Base-by-base conservation (phyloP, 2,797 vertebrate species). In the Enteromius afrohamiltoni region DNA sequence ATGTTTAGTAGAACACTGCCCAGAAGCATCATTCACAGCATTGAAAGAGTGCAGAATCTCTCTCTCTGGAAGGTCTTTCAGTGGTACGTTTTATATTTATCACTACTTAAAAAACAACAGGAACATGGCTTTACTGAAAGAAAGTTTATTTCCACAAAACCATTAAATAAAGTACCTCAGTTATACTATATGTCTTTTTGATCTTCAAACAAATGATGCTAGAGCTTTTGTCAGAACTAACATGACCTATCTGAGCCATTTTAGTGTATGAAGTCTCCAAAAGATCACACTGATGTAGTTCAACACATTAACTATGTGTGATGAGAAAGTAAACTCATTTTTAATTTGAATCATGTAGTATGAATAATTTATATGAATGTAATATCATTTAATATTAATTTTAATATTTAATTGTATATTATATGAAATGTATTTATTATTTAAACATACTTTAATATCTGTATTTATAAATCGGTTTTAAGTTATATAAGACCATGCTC, bases 61-160 rank as follows among this genome's bases (percentile, higher is more conserved):
- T 95, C 93, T 34, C 93, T 98, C 86, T 97, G 96, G 96, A 93
- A 87, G 84, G 89, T 95, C 31, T 97, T 95, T 89, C 94, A 96
- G 10, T 97, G 96, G 97, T 97, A 94, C 37, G 91, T 91, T 1
- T 49, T 60, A 14, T 71, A 3, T 13, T 45, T 45, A 13, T 40
- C n/a, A 37, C 16, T 16, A n/a, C 55, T 31, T 11, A 47, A 29
- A 34, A 29, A 47, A 31, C 55, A 42, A 42, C 51, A 55, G 55
- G n/a, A 62, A 26, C 55, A 16, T 69, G 37, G 42, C 67, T 64
- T 23, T 37, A 34, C 64, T 34, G 8, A 3, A 21, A 65, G 31
- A 58, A 13, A 58, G 37, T 42, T 69, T 7, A 69, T 45, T 14
- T 69, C 37, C n/a, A 69, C 21, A 69, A 69, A 13, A n/a, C n/a